Base-by-base conservation (phyloP, 2,797 vertebrate species). In the Typhlichthys eigenmanni region DNA sequence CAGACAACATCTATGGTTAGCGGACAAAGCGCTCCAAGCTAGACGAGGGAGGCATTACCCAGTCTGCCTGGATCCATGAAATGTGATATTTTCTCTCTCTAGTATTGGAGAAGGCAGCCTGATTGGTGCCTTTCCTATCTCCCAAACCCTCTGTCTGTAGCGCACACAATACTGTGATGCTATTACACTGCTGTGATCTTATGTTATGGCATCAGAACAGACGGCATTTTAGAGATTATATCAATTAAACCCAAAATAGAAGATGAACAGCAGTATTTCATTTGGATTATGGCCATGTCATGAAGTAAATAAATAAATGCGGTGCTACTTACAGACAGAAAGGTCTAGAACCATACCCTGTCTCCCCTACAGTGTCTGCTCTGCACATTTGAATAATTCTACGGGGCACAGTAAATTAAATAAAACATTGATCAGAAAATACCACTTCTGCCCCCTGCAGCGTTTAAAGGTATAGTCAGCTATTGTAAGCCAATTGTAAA, bases 41-140 rank as follows among this genome's bases (percentile, higher is more conserved):
- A 79, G 62, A 74, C 68, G 69, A 63, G 64, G 55, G 54, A 34
- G 69, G 66, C 58, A 74, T 72, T 64, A 77, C 48, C 24, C 75
- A 75, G 78, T 49, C 75, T 32, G 68, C 70, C 78, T 72, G 66
- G 50, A 62, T 74, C 76, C 78, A 54, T 2, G 8, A 69, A 78
- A 84, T 84, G 85, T 85, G 73, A 87, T 85, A 86, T 86, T 86
- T 13, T 55, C 19, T 54, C 46, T 70, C 24, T 13, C 72, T 66
- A 74, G 73, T 71, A 81, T 76, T 72, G 47, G 61, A 46, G 59
- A 78, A 32, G 19, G 59, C 48, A 29, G 71, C 67, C 66, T 38
- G 47, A 72, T 73, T 85, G 80, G 65, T 68, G 82, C 82, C 79
- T 69, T 68, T 17, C 11, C 43, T 12, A 62, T 13, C 48, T 13